These are phyloP conservation scores for Chaenocephalus aceratus DNA, from an alignment of 2,113 vertebrate genomes.

Conservation along the genomic window DNA sequence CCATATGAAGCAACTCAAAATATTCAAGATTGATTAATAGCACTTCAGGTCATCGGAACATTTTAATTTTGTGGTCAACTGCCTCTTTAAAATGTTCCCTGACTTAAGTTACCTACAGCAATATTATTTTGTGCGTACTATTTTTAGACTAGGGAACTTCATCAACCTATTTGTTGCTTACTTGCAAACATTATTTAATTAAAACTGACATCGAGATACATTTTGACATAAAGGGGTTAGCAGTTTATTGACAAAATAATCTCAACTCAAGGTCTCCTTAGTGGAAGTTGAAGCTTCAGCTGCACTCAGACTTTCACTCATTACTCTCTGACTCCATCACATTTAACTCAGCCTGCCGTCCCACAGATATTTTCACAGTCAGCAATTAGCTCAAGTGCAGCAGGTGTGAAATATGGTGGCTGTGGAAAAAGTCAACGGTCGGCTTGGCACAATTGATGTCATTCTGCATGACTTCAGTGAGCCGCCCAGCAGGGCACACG, in stretches of 20 bases:
- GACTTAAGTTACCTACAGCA: too few species aligned
- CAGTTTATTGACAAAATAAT: background rate
- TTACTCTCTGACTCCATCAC: conserved; percentile 5
- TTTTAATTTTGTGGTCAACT: too few species aligned
- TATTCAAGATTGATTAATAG: too few species aligned
- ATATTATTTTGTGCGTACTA: too few species aligned
- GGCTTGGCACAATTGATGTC: conserved; percentile 65
- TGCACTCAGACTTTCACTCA: conserved; percentile 7
- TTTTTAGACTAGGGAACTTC: background rate
- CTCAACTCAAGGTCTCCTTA: background rate
- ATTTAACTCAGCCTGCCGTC: conserved; percentile 2
- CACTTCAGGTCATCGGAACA: too few species aligned
- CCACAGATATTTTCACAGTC: conserved; percentile 46
- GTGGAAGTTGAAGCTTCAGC: background rate
- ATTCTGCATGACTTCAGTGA: conserved; percentile 64
- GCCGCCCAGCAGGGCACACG: conserved; percentile 36
- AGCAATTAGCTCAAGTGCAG: conserved; percentile 38
- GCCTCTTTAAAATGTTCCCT: too few species aligned
- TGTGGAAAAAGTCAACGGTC: conserved; percentile 59
- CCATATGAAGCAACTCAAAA: too few species aligned
- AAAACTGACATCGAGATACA: background rate
- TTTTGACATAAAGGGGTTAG: background rate
- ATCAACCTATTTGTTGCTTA: background rate
- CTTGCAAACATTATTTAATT: background rate
- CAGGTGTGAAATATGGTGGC: conserved; percentile 59